These are phyloP conservation scores for Lasioglossum marginatum DNA, from an alignment of 2,888 invertebrate species.

Conservation along the genomic window DNA sequence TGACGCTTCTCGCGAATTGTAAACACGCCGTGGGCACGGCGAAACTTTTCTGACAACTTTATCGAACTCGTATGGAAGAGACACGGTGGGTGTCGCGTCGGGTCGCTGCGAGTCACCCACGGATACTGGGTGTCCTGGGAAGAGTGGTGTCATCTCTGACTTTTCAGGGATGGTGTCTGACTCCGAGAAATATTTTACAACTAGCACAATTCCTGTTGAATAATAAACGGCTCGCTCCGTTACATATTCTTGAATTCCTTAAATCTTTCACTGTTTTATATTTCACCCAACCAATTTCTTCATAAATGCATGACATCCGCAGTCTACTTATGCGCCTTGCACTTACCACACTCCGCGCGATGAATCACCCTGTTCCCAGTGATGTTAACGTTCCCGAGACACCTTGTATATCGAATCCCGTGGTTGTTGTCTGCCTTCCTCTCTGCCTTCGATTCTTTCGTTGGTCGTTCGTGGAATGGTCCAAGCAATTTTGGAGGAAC, in stretches of 20 bases:
- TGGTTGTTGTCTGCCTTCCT: background rate
- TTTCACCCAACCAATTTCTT: too few species aligned
- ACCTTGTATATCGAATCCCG: background rate
- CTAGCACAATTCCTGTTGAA: too few species aligned
- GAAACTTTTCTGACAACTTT: constrained; percentile 14
- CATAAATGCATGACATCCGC: too few species aligned
- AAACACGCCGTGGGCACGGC: background rate
- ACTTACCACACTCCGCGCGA: background rate
- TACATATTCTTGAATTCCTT: too few species aligned
- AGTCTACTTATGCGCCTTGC: background rate
- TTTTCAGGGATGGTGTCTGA: too few species aligned
- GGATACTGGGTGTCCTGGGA: background rate
- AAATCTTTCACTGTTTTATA: too few species aligned
- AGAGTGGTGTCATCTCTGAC: background rate
- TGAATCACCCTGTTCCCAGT: background rate
- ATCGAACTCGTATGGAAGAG: constrained; percentile 7
- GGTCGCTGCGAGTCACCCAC: background rate
- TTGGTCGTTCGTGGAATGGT: background rate
- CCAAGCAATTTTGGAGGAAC: background rate
- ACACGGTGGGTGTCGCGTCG: constrained; percentile 1
- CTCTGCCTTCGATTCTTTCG: background rate
- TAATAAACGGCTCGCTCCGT: too few species aligned
- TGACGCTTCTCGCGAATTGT: background rate
- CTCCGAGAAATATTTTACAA: too few species aligned
- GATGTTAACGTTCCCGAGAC: background rate